Conservation (phyloP, 1,140 invertebrate genomes). For the Calliphora vicina region DNA sequence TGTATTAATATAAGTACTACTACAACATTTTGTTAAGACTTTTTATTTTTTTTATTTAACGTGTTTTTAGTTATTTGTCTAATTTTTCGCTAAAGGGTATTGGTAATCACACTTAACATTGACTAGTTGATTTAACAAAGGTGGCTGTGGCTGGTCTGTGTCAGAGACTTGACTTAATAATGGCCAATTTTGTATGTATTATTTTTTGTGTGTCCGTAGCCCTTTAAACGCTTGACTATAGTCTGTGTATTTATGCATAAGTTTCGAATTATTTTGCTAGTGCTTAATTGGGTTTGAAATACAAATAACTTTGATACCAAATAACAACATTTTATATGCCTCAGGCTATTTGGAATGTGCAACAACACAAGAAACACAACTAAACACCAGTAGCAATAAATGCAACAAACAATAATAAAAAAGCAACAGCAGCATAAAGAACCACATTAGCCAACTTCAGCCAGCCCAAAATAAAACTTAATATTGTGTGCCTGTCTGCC, state of each 20-base stretch:
- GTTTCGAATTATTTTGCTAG: background rate
- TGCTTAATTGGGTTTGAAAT: slow-evolving; percentile 30
- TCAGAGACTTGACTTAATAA: background rate
- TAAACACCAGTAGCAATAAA: slow-evolving; percentile 28
- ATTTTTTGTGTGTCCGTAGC: background rate
- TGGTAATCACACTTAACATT: background rate
- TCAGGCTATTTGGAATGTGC: slow-evolving; percentile 20
- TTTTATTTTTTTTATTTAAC: too few species aligned
- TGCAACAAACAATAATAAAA: background rate
- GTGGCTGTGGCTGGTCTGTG: background rate
- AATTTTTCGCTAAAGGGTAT: slow-evolving; percentile 6
- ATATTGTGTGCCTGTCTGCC: background rate
- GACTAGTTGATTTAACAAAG: background rate
- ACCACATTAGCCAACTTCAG: too few species aligned
- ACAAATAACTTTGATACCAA: slow-evolving; percentile 28
- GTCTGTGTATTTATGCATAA: background rate
- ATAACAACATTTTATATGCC: slow-evolving; percentile 23
- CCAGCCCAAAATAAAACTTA: background rate
- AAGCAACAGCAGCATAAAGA: slow-evolving; percentile 14
- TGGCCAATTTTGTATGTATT: background rate
- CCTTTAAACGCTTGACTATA: background rate
- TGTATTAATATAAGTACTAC: too few species aligned
- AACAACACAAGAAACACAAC: background rate
- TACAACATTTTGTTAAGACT: too few species aligned
- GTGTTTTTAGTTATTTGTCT: background rate